Evolutionary conservation across 2,888 invertebrate species (phyloP), one percentile per base, ranked within the genome.

Genomic region (Epirrhoe tristata): DNA sequence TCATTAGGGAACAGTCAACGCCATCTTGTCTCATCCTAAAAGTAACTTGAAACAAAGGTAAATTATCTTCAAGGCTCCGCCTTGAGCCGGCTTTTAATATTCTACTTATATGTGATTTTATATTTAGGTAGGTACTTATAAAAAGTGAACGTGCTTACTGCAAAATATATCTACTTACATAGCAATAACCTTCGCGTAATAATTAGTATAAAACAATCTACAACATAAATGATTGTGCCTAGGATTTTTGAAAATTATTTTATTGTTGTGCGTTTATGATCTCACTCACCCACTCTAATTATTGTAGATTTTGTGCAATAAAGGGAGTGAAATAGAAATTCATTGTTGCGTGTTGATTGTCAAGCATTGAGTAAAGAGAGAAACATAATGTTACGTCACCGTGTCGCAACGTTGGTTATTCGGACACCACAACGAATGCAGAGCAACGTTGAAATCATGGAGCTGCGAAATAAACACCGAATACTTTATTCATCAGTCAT

Each of bases 381-480:
- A 66, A 71, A 65, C 68, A 78, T 68, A 64, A 65, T 69, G 74
- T 82, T 82, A 75, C 81, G 76, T 82, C 79, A 84, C 73, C 64
- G 72, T 87, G 79, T 81, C 76, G 77, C 78, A 84, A 87, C 69
- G 67, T 64, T 54, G 70, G 66, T 63, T 17, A 69, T 66, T 77
- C 72, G 74, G 72, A 74, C 77, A 67, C 78, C 80, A 77, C 68
- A 75, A 78, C 82, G 75, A 84, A 83, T 81, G 71, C 74, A 71
- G 76, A 81, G 73, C 73, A 67, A 56, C 76, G 78, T 77, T 74
- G 78, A 76, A 75, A 71, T 70, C 72, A 66, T 72, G 69, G 61
- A 72, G 73, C 70, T 60, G 70, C 70, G 71, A 74, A 79, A 76
- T 76, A 31, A 24, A 24, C 24, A 24, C 24, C 3, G n/a, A n/a